Conservation (phyloP, 2,888 invertebrate species). For the Caenorhabditis panamensis region DNA sequence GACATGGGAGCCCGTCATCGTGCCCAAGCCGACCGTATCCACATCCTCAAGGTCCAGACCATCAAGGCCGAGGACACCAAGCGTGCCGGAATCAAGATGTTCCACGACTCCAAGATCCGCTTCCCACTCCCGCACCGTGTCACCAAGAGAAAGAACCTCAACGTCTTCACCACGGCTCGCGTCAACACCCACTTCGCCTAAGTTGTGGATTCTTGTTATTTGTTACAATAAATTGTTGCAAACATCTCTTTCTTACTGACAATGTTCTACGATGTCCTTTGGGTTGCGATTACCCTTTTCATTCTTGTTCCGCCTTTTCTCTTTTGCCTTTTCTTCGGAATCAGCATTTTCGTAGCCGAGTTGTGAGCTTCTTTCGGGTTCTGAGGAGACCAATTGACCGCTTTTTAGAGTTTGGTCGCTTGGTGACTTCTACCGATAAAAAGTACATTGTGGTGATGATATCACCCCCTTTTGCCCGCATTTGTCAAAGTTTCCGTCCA, state of each 20-base stretch:
- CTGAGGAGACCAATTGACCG: no score
- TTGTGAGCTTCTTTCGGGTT: no score
- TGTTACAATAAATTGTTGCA: constrained; percentile 70
- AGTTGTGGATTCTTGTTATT: constrained; percentile 67
- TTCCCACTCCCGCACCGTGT: constrained; percentile 92
- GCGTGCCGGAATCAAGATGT: constrained; percentile 95
- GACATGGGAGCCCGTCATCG: constrained; percentile 99
- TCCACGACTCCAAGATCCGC: constrained; percentile 94
- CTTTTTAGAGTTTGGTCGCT: neutral
- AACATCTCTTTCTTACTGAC: constrained; percentile 33
- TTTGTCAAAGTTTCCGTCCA: neutral
- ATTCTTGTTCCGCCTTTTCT: neutral
- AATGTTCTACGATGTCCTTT: no score
- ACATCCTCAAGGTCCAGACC: constrained; percentile 92
- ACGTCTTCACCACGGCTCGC: constrained; percentile 84
- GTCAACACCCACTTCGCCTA: constrained; percentile 83
- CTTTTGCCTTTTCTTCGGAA: no score
- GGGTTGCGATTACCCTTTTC: constrained; percentile 2
- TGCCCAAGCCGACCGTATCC: constrained; percentile 96
- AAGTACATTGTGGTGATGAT: neutral
- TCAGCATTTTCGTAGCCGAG: no score
- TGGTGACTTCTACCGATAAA: neutral
- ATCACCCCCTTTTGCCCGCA: neutral
- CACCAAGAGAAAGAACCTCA: constrained; percentile 83
- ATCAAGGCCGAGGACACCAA: constrained; percentile 92